phyloP scores from a whole-genome alignment of 2,113 vertebrate species.

The Colaptes auratus region DNA sequence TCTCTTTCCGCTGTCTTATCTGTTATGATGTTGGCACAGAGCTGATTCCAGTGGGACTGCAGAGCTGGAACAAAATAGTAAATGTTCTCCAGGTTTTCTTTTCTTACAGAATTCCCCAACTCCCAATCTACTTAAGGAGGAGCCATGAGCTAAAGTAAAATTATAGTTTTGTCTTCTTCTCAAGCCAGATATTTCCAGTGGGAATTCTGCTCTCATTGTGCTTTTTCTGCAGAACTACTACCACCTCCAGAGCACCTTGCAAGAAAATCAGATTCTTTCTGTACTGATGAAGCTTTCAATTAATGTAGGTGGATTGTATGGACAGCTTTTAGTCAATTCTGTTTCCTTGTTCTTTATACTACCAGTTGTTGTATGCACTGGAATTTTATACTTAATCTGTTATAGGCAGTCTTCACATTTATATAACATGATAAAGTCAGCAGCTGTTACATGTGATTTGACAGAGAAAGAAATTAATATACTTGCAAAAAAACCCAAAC shows the following conservation, averaged over 20 bases:
- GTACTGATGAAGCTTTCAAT: conserved; percentile 21
- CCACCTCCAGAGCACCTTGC: conserved; percentile 50
- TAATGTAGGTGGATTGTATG: conserved; percentile 3
- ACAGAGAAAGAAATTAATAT: conserved; percentile 26
- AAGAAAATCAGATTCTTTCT: conserved; percentile 25
- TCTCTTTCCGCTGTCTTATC: conserved; percentile 63
- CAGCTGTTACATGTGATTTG: conserved; percentile 64
- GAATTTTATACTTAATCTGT: conserved; percentile 61
- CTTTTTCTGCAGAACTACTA: conserved; percentile 36
- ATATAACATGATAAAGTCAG: conserved; percentile 58
- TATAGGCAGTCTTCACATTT: conserved; percentile 52
- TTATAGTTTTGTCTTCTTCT: conserved; percentile 74
- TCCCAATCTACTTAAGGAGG: conserved; percentile 71
- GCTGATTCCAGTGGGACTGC: conserved; percentile 29
- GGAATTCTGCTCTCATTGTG: conserved; percentile 20
- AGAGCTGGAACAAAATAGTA: conserved; percentile 49
- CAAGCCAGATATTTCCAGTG: conserved; percentile 60
- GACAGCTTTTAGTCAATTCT: not conserved
- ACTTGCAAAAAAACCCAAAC: not conserved
- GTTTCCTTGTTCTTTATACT: not conserved
- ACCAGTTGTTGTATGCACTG: not conserved
- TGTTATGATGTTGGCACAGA: conserved; percentile 68
- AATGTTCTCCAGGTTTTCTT: conserved; percentile 75
- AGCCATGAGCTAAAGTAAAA: conserved; percentile 72
- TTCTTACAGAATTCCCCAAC: conserved; percentile 71